Evolutionary conservation across 2,797 vertebrate species (phyloP).

Genomic region (Pipistrellus pygmaeus): DNA sequence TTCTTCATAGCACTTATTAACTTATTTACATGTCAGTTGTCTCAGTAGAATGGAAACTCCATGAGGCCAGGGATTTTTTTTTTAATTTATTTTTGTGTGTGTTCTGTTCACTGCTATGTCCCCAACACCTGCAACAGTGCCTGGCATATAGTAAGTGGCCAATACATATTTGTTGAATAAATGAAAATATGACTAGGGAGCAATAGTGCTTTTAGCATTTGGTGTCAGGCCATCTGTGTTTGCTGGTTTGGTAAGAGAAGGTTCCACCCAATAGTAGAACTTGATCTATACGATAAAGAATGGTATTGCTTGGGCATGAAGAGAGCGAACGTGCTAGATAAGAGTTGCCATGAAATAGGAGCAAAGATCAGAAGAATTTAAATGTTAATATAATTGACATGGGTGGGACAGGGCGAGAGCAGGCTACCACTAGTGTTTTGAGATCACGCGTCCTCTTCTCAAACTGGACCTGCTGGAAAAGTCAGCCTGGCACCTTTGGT

Average conservation of each 20-base stretch:
- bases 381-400: not conserved
- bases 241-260: not conserved
- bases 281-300: not conserved
- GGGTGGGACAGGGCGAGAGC: not conserved
- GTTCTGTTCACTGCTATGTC: not conserved
- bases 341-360: not conserved
- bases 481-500: not conserved
- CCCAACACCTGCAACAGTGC: not conserved
- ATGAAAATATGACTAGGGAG: not conserved
- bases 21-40: not conserved
- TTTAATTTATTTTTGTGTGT: not conserved
- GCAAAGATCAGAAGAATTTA: not conserved
- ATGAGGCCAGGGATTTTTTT: not conserved
- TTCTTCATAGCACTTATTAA: constrained; percentile 26
- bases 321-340: not conserved
- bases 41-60: not conserved
- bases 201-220: not conserved
- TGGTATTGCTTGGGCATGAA: not conserved
- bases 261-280: not conserved
- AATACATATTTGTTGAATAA: not conserved
- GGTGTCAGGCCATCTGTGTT: not conserved
- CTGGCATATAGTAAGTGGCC: not conserved
- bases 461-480: not conserved
- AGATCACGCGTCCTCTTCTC: not conserved
- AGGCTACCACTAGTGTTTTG: not conserved